Conservation (phyloP, 2,888 invertebrate species). For the Argyresthia albistria region DNA sequence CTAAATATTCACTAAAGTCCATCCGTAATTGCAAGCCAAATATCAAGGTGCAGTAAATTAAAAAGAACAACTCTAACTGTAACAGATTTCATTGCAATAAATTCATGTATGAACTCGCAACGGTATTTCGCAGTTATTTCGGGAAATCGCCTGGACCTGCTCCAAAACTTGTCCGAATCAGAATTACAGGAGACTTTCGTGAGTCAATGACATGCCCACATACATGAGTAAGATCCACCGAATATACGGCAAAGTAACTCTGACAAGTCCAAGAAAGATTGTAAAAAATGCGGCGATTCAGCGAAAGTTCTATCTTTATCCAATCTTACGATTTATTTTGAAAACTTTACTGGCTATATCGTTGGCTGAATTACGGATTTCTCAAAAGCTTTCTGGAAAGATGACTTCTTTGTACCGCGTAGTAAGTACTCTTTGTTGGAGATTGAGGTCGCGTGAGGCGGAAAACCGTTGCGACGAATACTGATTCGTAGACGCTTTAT, state of each 20-base stretch:
- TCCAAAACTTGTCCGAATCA: slow-evolving; percentile 57
- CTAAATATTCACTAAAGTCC: no score
- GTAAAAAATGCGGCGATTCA: background rate
- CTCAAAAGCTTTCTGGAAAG: background rate
- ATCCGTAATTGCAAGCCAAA: no score
- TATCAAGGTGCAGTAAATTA: no score
- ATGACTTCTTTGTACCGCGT: no score
- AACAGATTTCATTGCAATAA: slow-evolving; percentile 22
- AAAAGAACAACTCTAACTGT: no score
- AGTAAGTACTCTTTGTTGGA: no score
- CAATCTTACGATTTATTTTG: background rate
- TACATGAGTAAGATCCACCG: slow-evolving; percentile 2
- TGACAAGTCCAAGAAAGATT: background rate
- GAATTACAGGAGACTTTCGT: slow-evolving; percentile 57
- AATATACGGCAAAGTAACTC: background rate
- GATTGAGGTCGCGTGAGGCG: no score
- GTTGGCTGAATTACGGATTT: background rate
- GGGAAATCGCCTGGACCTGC: slow-evolving; percentile 60
- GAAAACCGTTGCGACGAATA: no score
- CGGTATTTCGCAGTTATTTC: slow-evolving; percentile 48
- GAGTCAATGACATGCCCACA: slow-evolving; percentile 49
- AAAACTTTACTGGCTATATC: background rate
- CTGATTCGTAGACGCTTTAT: no score
- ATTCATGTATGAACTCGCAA: slow-evolving; percentile 47
- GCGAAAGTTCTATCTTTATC: background rate